Conservation (phyloP, 2,113 vertebrate species). For the Bostrychus sinensis region DNA sequence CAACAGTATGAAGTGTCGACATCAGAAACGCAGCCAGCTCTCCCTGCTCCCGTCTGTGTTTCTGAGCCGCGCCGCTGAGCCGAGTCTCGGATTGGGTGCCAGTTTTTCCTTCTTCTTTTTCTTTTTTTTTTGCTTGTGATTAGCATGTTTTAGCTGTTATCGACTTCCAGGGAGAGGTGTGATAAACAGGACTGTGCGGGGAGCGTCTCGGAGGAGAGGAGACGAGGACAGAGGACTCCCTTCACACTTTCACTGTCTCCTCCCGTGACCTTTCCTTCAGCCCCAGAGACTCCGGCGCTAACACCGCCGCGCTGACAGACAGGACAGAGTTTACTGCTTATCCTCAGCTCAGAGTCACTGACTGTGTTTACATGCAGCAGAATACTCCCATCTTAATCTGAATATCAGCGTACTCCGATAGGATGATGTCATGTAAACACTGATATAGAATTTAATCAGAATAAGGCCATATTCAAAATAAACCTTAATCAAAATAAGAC, state of each 20-base stretch:
- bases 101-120: no score
- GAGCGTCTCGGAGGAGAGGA: conserved; percentile 54
- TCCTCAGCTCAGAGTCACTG: conserved; percentile 24
- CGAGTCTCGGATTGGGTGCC: conserved; percentile 31
- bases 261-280: conserved; percentile 68
- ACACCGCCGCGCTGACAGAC: conserved; percentile 32
- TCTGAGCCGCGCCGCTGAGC: conserved; percentile 11
- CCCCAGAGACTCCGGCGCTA: conserved; percentile 59
- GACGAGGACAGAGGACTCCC: conserved; percentile 66
- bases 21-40: conserved; percentile 7
- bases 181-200: conserved; percentile 57
- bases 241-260: conserved; percentile 73
- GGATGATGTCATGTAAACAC: no score
- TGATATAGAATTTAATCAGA: no score
- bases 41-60: conserved; percentile 13
- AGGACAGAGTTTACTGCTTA: neutral
- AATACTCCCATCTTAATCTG: no score
- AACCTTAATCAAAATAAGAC: no score
- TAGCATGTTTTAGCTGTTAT: conserved; percentile 50
- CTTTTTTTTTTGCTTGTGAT: conserved; percentile 48
- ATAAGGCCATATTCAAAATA: no score
- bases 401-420: no score
- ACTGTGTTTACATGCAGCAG: no score
- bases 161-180: conserved; percentile 49
- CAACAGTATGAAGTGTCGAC: conserved; percentile 4